Evolutionary conservation across 2,797 vertebrate genomes (phyloP).

Genomic region (Eurystomus glaucurus): DNA sequence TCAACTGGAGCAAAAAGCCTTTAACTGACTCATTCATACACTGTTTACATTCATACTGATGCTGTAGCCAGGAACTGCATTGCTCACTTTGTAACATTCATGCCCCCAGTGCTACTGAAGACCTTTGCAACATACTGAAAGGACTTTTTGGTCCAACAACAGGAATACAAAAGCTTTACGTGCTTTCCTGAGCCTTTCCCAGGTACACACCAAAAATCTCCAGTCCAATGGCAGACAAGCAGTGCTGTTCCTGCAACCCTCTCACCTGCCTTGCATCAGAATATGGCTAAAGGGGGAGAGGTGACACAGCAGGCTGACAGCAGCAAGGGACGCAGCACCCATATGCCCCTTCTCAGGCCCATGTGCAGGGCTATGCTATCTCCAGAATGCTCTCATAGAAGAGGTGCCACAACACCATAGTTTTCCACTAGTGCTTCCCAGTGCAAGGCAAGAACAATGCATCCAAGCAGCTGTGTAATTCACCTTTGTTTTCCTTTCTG

Average conservation of each 20-base stretch:
- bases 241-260: background rate
- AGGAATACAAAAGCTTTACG: background rate
- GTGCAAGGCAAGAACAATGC: background rate
- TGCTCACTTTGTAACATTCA: background rate
- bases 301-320: background rate
- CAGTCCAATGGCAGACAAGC: accelerated
- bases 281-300: background rate
- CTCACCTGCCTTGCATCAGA: background rate
- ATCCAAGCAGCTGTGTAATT: background rate
- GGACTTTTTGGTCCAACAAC: background rate
- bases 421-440: background rate
- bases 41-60: too few relatives aligned
- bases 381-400: background rate
- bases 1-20: too few relatives aligned
- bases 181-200: background rate
- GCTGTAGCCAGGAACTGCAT: too few relatives aligned
- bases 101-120: background rate
- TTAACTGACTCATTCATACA: too few relatives aligned
- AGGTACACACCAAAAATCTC: background rate
- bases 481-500: background rate
- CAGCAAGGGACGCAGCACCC: background rate
- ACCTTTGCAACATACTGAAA: background rate
- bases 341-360: accelerated
- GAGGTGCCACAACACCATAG: background rate
- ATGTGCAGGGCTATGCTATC: background rate